Percentiles rank a stretch among this genome's conserved stretches.
phyloP scores from a whole-genome alignment of 2,797 vertebrate genomes.

The Platyrinchus mystaceus region DNA sequence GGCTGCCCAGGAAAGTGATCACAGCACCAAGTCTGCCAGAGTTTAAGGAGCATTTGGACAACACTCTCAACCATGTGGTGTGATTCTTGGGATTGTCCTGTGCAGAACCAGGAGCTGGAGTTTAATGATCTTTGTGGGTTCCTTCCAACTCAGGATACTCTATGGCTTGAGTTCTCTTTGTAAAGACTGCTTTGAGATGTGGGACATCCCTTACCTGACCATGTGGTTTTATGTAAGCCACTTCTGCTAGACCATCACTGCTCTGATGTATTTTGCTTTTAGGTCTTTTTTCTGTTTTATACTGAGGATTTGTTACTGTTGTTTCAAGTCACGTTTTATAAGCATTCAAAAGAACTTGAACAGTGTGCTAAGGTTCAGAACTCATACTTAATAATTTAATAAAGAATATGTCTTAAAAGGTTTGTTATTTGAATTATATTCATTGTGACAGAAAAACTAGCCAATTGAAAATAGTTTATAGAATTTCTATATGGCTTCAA shows the following conservation, averaged over 20 bases:
- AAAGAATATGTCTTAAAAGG: background rate
- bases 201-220: background rate
- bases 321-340: background rate
- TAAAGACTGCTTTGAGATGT: background rate
- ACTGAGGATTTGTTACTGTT: background rate
- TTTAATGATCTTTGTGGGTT: accelerated
- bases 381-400: background rate
- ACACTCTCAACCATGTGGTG: background rate
- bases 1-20: accelerated
- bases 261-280: background rate
- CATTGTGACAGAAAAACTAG: background rate
- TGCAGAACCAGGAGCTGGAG: background rate
- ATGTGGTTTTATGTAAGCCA: background rate
- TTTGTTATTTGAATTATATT: background rate
- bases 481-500: background rate
- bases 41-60: background rate
- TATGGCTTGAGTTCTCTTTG: background rate
- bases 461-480: background rate
- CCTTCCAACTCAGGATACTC: background rate
- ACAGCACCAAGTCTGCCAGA: background rate
- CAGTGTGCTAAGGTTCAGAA: background rate
- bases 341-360: background rate
- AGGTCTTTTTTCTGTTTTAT: background rate
- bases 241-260: accelerated
- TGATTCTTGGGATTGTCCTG: background rate